Evolutionary conservation across 2,113 vertebrate genomes (phyloP), one percentile per base, ranked within the genome.

Genomic region (Chaetorhynchus papuensis): DNA sequence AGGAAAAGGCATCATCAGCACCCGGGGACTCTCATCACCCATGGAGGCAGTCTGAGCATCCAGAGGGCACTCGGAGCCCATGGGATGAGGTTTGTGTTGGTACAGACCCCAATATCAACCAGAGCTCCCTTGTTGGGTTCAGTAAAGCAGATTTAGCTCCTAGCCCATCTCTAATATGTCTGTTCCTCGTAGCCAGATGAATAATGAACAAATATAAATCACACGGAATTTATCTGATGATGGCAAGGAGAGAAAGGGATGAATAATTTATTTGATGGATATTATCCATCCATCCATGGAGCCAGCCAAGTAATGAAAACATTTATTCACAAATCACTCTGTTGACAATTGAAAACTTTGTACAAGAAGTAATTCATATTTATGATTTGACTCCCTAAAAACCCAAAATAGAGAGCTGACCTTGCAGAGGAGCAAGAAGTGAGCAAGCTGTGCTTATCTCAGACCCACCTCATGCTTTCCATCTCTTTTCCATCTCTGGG

Each of bases 261-360:
- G 89, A 97, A 96, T 96, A 96, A 96, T 97, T 95, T 90, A 95
- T 96, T 91, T 91, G 88, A 94, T 82, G 59, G 90, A 70, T 97
- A 96, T 96, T 96, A 91, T 93, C 95, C 94, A 91, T 91, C 89
- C 78, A 88, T 87, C 89, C 74, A 91, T 39, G 42, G 63, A 96
- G 82, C 42, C 95, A 94, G 89, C 65, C 94, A 93, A 95, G 87
- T 93, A 95, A 96, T 95, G 93, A 96, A 96, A 94, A 96, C 93
- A 93, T 91, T 92, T 94, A 91, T 95, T 95, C 95, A 91, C 94
- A 94, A 93, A 94, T 96, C 94, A 95, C n/a, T 80, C 83, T 80
- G 84, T 41, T 91, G 93, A 83, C 50, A 85, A 81, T 57, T 10
- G 27, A 85, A 89, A 94, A 89, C 78, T 93, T 90, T 39, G 57